A percentile compares a stretch with the other conserved stretches of the same genome.
Conservation (phyloP, 2,797 vertebrate species). For the Rhincodon typus region DNA sequence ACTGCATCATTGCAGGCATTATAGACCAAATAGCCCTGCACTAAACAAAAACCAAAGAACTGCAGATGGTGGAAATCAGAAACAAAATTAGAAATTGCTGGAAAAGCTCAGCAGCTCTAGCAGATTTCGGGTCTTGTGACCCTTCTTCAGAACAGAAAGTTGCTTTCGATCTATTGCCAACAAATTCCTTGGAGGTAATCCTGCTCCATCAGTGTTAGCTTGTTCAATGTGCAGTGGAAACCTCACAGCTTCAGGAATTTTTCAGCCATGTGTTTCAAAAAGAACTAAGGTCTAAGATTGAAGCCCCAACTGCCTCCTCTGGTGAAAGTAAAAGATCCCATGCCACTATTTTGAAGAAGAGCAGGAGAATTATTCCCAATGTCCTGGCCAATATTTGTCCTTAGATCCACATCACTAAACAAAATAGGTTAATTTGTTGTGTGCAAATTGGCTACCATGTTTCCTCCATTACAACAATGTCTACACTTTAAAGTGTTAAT, state of each 20-base stretch:
- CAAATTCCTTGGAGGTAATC: background rate
- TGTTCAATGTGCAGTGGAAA: background rate
- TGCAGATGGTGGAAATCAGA: too few relatives aligned
- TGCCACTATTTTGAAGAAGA: background rate
- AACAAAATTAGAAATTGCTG: too few relatives aligned
- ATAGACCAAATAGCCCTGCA: background rate
- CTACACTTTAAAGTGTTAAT: background rate
- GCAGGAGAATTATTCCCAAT: background rate
- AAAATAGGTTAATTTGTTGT: background rate
- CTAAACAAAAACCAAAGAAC: too few relatives aligned
- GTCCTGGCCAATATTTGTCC: background rate
- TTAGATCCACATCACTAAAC: background rate
- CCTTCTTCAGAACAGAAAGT: too few relatives aligned
- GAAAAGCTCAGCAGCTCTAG: too few relatives aligned
- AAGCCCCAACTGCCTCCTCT: too few relatives aligned
- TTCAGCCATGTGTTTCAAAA: background rate
- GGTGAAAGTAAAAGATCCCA: background rate
- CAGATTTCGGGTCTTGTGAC: too few relatives aligned
- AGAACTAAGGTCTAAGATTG: background rate
- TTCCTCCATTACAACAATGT: background rate
- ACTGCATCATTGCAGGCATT: background rate
- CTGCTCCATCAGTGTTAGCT: background rate
- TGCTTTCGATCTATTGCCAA: background rate
- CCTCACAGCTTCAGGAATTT: background rate
- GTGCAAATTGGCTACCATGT: background rate